These are phyloP conservation scores for Streptopelia turtur DNA, from an alignment of 2,797 vertebrate species.

Conservation along the genomic window DNA sequence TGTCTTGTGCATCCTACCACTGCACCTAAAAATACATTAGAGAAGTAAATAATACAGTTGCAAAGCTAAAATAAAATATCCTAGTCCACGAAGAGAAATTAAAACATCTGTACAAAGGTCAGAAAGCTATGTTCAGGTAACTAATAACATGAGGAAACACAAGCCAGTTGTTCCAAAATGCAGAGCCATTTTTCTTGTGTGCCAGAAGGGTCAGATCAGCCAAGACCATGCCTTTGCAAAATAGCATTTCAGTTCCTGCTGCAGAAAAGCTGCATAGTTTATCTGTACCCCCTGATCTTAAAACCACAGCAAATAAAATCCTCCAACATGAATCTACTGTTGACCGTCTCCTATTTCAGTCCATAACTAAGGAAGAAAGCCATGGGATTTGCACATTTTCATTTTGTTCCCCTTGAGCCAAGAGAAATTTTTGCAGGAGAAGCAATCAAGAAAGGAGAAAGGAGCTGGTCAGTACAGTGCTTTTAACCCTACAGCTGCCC, in stretches of 20 bases:
- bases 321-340: neutral
- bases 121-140: conserved; percentile 17
- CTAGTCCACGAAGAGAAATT: neutral
- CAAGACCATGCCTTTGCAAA: neutral
- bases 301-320: neutral
- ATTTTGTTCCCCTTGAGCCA: neutral
- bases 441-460: neutral
- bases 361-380: neutral
- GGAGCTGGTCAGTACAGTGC: neutral
- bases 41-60: neutral
- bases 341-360: neutral
- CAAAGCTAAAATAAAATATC: neutral
- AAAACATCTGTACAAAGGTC: neutral
- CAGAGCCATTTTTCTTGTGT: neutral
- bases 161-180: neutral
- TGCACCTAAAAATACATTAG: neutral
- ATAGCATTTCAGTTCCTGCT: neutral
- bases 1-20: neutral
- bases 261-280: neutral
- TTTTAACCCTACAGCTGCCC: neutral
- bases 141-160: neutral
- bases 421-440: neutral
- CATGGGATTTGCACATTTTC: neutral
- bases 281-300: neutral
- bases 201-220: neutral